Evolutionary conservation across 2,888 invertebrate genomes (phyloP).

Genomic region (Balanococcus diminutus): DNA sequence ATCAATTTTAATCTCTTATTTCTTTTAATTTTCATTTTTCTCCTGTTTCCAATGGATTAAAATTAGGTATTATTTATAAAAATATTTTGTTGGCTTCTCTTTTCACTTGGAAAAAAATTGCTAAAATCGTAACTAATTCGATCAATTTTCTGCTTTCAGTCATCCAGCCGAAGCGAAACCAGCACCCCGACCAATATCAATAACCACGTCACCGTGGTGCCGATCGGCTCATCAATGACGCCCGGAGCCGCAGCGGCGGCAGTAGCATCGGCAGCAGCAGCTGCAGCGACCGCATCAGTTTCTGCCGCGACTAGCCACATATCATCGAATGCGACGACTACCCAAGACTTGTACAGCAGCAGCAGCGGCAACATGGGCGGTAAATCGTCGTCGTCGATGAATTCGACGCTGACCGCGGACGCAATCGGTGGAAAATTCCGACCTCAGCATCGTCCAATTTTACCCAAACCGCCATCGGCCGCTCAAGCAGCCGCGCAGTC

Average conservation of each 20-base stretch:
- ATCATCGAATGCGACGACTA: neutral
- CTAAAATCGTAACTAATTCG: too few species aligned
- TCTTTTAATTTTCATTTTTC: too few species aligned
- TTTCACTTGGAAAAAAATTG: too few species aligned
- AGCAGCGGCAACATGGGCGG: neutral
- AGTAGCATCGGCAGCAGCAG: neutral
- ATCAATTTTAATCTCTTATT: too few species aligned
- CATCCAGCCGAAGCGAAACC: slow-evolving; percentile 28
- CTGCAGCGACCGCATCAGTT: neutral
- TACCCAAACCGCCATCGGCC: slow-evolving; percentile 62
- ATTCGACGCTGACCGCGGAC: neutral
- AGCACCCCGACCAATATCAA: slow-evolving; percentile 12
- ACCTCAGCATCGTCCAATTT: slow-evolving; percentile 61
- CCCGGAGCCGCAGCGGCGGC: neutral
- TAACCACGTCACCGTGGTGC: slow-evolving; percentile 44
- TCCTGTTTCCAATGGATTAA: too few species aligned
- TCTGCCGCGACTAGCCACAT: neutral
- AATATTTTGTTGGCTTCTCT: too few species aligned
- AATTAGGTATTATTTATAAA: too few species aligned
- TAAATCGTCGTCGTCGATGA: neutral
- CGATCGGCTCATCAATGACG: neutral
- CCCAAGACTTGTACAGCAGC: slow-evolving; percentile 1
- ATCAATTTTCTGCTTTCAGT: neutral
- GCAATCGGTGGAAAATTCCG: neutral
- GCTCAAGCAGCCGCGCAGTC: neutral